Conservation (phyloP, 1,140 invertebrate genomes). For the Drosophila chauvacae region DNA sequence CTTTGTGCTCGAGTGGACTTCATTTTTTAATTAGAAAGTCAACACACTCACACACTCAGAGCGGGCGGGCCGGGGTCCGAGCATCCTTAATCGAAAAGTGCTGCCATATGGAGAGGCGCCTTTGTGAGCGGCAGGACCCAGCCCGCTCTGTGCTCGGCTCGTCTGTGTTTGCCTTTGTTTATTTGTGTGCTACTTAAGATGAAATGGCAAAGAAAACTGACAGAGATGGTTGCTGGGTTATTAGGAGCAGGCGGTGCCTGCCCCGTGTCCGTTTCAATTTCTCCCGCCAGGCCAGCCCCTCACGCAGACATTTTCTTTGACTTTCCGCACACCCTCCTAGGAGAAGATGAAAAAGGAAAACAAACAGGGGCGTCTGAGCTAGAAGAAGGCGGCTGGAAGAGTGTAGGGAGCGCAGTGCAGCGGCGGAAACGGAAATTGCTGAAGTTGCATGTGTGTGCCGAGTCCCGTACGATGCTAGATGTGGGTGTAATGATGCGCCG, state of each 20-base stretch:
- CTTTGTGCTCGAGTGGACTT: slow-evolving; percentile 64
- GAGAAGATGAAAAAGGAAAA: slow-evolving; percentile 39
- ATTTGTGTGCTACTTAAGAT: slow-evolving; percentile 83
- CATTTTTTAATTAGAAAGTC: slow-evolving; percentile 79
- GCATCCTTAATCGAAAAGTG: slow-evolving; percentile 55
- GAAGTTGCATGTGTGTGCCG: slow-evolving; percentile 65
- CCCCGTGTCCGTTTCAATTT: slow-evolving; percentile 78
- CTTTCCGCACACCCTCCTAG: slow-evolving; percentile 32
- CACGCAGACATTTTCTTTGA: slow-evolving; percentile 75
- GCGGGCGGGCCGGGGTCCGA: background rate
- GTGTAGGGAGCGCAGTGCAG: slow-evolving; percentile 55
- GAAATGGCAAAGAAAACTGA: slow-evolving; percentile 81
- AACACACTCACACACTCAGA: slow-evolving; percentile 42
- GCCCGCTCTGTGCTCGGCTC: slow-evolving; percentile 33
- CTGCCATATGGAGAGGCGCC: slow-evolving; percentile 54
- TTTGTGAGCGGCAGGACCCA: slow-evolving; percentile 48
- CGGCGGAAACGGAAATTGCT: slow-evolving; percentile 81
- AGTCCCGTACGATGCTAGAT: background rate
- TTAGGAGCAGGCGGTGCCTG: slow-evolving; percentile 12
- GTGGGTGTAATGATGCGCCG: slow-evolving; percentile 76
- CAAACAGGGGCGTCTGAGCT: slow-evolving; percentile 42
- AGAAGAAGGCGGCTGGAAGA: slow-evolving; percentile 19
- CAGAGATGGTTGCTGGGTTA: slow-evolving; percentile 31
- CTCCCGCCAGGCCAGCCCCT: slow-evolving; percentile 54
- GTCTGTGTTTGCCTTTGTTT: slow-evolving; percentile 60